A percentile compares a stretch with the other conserved stretches of the same genome.
These are phyloP conservation scores for Characodon lateralis DNA, from an alignment of 2,797 vertebrate genomes.

Conservation along the genomic window DNA sequence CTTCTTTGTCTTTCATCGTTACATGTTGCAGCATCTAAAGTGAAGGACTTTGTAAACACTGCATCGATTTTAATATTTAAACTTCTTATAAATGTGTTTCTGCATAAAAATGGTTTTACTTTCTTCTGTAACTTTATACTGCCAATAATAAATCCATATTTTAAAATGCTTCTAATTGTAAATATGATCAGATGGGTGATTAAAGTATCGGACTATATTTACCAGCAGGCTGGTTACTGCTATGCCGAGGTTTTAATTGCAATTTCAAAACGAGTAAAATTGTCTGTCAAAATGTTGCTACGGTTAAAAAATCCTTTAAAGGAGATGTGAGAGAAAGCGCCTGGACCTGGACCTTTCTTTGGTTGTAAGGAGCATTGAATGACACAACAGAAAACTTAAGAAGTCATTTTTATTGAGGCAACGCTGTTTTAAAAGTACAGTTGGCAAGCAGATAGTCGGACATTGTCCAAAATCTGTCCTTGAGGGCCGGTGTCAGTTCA, in stretches of 20 bases:
- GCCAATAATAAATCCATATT: neutral
- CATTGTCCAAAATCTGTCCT: too few relatives aligned
- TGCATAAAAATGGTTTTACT: neutral
- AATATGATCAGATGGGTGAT: neutral
- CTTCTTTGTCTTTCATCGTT: neutral
- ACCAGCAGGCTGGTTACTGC: neutral
- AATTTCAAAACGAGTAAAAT: neutral
- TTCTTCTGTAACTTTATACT: conserved; percentile 10
- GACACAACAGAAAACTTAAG: neutral
- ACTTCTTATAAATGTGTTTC: neutral
- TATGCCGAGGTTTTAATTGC: neutral
- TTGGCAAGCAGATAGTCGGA: too few relatives aligned
- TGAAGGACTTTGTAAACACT: neutral
- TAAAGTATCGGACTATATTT: neutral
- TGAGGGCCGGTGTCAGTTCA: too few relatives aligned
- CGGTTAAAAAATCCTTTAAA: neutral
- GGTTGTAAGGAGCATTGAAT: neutral
- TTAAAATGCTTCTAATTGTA: neutral
- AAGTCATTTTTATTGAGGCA: neutral
- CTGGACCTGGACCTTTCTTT: neutral
- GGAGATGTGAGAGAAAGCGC: neutral
- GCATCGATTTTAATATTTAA: neutral
- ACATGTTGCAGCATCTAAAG: neutral
- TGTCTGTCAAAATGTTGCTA: neutral
- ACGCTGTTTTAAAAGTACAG: neutral